A percentile compares a stretch with the other conserved stretches of the same genome.
Evolutionary conservation across 2,888 invertebrate genomes (phyloP).

Genomic region (Dusona sp.): DNA sequence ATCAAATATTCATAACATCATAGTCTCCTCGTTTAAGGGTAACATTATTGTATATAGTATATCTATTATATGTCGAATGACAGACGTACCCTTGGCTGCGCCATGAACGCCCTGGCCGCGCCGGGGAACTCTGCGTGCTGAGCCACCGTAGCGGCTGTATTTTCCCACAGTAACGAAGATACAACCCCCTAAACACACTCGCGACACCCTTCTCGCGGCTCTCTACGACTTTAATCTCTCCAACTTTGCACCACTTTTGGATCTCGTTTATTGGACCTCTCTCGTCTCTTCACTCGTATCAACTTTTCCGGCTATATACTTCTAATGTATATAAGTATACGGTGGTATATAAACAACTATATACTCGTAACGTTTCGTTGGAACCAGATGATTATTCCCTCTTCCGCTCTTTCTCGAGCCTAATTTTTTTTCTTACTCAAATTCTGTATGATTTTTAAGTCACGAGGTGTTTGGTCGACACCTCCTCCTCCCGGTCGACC

Average conservation of each 20-base stretch:
- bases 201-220: constrained; percentile 52
- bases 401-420: too few relatives aligned
- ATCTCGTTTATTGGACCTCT: constrained; percentile 1
- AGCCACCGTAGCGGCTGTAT: constrained; percentile 86
- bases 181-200: constrained; percentile 53
- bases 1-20: neutral
- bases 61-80: constrained; percentile 25
- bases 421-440: neutral
- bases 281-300: constrained; percentile 19
- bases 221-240: constrained; percentile 24
- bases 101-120: constrained; percentile 93
- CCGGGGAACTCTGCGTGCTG: constrained; percentile 87
- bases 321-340: neutral
- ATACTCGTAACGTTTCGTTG: neutral
- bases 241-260: constrained; percentile 51
- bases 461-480: constrained; percentile 58
- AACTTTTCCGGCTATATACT: constrained; percentile 12
- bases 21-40: neutral
- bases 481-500: constrained; percentile 67
- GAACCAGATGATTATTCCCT: neutral
- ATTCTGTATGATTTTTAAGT: neutral
- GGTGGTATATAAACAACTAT: constrained; percentile 2
- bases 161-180: constrained; percentile 82
- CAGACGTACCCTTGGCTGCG: constrained; percentile 94
- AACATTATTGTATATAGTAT: neutral